These are phyloP conservation scores for Drosophila kanapiae DNA, from an alignment of 1,140 invertebrate genomes.

Conservation along the genomic window DNA sequence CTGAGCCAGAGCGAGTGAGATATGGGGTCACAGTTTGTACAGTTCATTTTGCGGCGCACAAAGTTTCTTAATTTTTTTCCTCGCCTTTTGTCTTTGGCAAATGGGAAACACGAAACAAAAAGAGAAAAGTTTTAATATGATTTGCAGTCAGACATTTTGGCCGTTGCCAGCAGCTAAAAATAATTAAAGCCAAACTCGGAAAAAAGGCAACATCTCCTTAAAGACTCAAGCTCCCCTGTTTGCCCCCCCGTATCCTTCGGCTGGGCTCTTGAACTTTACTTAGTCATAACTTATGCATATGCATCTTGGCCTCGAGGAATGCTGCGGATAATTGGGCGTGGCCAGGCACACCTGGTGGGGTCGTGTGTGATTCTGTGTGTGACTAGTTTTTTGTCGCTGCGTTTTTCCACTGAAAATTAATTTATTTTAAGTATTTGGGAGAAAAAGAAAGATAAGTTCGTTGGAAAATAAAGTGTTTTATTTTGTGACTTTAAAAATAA, in stretches of 20 bases:
- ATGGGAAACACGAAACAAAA: constrained; percentile 35
- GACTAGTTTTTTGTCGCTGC: constrained; percentile 50
- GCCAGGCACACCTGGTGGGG: constrained; percentile 9
- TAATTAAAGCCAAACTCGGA: constrained; percentile 65
- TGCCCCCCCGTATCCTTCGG: background rate
- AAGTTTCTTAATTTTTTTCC: constrained; percentile 79
- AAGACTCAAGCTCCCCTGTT: constrained; percentile 29
- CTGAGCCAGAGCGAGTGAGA: constrained; percentile 37
- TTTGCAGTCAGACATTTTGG: constrained; percentile 71
- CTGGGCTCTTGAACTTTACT: constrained; percentile 62
- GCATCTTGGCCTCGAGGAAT: constrained; percentile 55
- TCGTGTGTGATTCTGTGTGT: constrained; percentile 10
- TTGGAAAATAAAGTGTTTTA: too few relatives aligned
- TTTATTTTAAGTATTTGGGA: background rate
- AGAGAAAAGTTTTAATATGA: constrained; percentile 79
- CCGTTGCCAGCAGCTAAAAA: constrained; percentile 35
- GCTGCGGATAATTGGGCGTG: constrained; percentile 36
- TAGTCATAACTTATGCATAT: constrained; percentile 72
- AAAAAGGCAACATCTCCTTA: constrained; percentile 36
- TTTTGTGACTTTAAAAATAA: too few relatives aligned
- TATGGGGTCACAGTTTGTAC: constrained; percentile 63
- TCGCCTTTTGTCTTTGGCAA: constrained; percentile 45
- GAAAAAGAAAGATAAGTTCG: background rate
- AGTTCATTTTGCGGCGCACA: constrained; percentile 78
- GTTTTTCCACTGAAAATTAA: constrained; percentile 23